A percentile compares a stretch with the other conserved stretches of the same genome.
Conservation (phyloP, 2,113 vertebrate genomes). For the Hippocampus comes region DNA sequence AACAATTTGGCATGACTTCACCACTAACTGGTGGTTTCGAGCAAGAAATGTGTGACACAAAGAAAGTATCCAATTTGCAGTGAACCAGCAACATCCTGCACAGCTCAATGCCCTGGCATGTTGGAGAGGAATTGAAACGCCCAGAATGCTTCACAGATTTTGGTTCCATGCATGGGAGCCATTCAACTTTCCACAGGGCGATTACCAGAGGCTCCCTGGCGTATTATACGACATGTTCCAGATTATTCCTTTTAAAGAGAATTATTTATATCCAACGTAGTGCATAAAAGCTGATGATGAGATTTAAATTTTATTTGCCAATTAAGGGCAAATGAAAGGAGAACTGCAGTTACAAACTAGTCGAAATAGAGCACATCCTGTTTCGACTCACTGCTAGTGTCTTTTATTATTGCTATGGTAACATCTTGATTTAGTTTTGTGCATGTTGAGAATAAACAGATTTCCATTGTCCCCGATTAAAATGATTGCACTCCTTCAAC, state of each 20-base stretch:
- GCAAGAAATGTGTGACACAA: slow-evolving; percentile 3
- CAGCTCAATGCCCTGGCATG: slow-evolving; percentile 39
- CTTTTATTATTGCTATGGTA: slow-evolving; percentile 29
- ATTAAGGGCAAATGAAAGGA: background rate
- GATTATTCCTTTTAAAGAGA: background rate
- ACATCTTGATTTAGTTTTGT: slow-evolving; percentile 32
- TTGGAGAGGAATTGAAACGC: slow-evolving; percentile 33
- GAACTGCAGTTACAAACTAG: background rate
- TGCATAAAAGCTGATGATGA: background rate
- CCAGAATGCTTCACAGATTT: slow-evolving; percentile 31
- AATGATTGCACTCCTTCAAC: slow-evolving; percentile 57
- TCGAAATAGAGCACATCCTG: background rate
- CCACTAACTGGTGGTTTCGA: background rate
- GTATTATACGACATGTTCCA: slow-evolving; percentile 3
- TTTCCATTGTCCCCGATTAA: slow-evolving; percentile 69
- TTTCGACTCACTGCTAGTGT: background rate
- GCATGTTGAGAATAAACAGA: slow-evolving; percentile 28
- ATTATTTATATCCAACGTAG: background rate
- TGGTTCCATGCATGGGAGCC: slow-evolving; percentile 20
- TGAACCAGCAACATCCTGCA: slow-evolving; percentile 33
- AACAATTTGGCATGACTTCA: background rate
- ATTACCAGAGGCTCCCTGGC: slow-evolving; percentile 23
- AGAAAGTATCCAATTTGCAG: slow-evolving; percentile 6
- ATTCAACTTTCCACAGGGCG: slow-evolving; percentile 16
- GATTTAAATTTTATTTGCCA: background rate